Conservation (phyloP, 2,888 invertebrate genomes). For the Leptopilina myrica region DNA sequence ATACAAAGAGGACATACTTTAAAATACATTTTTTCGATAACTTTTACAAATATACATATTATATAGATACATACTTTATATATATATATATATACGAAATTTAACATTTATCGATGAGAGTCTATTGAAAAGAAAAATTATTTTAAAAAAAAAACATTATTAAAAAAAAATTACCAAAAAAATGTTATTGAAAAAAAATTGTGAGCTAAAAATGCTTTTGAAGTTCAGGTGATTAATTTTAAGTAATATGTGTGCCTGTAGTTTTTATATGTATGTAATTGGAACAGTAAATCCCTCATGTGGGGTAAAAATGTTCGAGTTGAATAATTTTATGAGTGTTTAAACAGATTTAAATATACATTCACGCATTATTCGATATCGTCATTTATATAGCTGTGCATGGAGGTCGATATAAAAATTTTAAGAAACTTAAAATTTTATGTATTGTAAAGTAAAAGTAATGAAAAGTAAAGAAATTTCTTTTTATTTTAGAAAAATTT, state of each 20-base stretch:
- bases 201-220: background rate
- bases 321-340: constrained; percentile 32
- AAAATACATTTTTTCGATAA: too few relatives aligned
- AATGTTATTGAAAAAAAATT: too few relatives aligned
- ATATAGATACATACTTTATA: too few relatives aligned
- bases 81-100: too few relatives aligned
- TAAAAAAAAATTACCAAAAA: too few relatives aligned
- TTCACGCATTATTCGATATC: constrained; percentile 32
- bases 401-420: constrained; percentile 23
- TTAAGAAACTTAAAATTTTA: constrained; percentile 28
- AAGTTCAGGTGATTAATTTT: background rate
- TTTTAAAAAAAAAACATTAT: too few relatives aligned
- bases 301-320: constrained; percentile 23
- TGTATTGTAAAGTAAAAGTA: background rate
- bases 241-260: background rate
- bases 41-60: too few relatives aligned
- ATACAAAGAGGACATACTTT: too few relatives aligned
- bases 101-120: too few relatives aligned
- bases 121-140: too few relatives aligned
- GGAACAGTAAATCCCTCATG: background rate
- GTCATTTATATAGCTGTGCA: background rate
- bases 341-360: constrained; percentile 27
- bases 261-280: background rate
- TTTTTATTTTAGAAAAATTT: too few relatives aligned
- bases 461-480: too few relatives aligned